Evolutionary conservation across 2,797 vertebrate genomes (phyloP).

Genomic region (Gambelia wislizenii): DNA sequence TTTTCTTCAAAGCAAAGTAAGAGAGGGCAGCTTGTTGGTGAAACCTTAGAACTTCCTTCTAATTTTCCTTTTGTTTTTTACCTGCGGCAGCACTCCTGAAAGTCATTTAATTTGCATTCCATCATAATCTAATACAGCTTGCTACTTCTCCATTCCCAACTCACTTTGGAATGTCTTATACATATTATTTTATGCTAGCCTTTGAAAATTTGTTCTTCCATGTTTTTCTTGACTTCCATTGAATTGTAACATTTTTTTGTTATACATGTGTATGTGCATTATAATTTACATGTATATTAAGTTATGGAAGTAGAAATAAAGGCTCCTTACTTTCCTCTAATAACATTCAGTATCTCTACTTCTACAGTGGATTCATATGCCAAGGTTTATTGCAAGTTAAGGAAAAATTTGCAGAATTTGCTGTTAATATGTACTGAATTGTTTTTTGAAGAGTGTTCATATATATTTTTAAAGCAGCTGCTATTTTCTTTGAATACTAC

Average conservation of each 20-base stretch:
- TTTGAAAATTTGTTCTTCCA: background rate
- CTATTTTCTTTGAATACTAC: conserved; percentile 36
- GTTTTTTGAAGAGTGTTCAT: conserved; percentile 3
- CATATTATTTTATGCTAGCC: background rate
- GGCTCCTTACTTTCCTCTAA: conserved; percentile 10
- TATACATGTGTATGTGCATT: background rate
- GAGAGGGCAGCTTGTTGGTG: conserved; percentile 32
- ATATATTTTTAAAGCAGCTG: conserved; percentile 6
- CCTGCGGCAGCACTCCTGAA: conserved; percentile 47
- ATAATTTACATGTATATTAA: background rate
- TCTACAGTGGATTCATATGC: background rate
- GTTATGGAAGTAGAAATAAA: background rate
- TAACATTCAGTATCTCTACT: background rate
- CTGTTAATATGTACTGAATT: conserved; percentile 30
- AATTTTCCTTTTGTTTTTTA: conserved; percentile 47
- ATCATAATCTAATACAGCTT: conserved; percentile 38
- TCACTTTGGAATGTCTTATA: conserved; percentile 4
- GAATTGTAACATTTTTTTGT: background rate
- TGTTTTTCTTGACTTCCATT: background rate
- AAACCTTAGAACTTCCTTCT: conserved; percentile 42
- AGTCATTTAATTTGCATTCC: conserved; percentile 38
- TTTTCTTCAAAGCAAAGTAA: conserved; percentile 34
- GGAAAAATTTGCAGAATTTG: conserved; percentile 9
- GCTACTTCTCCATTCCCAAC: conserved; percentile 7
- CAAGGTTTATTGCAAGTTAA: conserved; percentile 15